Percentiles rank a stretch among this genome's conserved stretches.
Conservation (phyloP, 2,113 vertebrate genomes). For the Trochalopteron elliotii region DNA sequence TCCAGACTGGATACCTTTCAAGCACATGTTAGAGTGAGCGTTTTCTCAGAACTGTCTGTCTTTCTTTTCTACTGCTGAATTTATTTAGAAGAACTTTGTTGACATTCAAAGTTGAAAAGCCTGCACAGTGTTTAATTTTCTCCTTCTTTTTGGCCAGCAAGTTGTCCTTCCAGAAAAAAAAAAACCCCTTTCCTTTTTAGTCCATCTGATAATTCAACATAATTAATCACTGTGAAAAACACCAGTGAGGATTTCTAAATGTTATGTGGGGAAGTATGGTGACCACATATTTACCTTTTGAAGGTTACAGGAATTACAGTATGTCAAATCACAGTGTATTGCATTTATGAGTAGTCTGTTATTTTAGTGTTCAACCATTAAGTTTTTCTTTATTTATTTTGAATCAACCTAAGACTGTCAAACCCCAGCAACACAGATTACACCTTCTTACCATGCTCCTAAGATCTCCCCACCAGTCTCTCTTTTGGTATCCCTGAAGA, state of each 20-base stretch:
- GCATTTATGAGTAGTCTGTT: neutral
- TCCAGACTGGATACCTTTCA: conserved; percentile 16
- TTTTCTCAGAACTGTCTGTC: conserved; percentile 34
- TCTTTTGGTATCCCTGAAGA: neutral
- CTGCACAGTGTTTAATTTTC: conserved; percentile 31
- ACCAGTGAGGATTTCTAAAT: conserved; percentile 11
- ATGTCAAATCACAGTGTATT: neutral
- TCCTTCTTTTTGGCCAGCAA: conserved; percentile 10
- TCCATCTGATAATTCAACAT: conserved; percentile 37
- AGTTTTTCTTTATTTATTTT: conserved; percentile 14
- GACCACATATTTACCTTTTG: conserved; percentile 15
- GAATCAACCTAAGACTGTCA: neutral
- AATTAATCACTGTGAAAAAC: conserved; percentile 49
- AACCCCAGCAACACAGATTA: neutral
- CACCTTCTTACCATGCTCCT: neutral
- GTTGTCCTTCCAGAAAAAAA: conserved; percentile 31
- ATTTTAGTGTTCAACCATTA: neutral
- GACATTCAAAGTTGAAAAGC: conserved; percentile 50
- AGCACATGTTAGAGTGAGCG: neutral
- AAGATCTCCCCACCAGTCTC: neutral
- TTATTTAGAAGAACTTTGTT: conserved; percentile 65
- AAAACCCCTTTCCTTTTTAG: conserved; percentile 54
- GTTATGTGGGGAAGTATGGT: neutral
- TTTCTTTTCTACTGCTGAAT: conserved; percentile 37
- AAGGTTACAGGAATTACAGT: neutral